phyloP scores from a whole-genome alignment of 2,888 invertebrate genomes.

The Achlya flavicornis region DNA sequence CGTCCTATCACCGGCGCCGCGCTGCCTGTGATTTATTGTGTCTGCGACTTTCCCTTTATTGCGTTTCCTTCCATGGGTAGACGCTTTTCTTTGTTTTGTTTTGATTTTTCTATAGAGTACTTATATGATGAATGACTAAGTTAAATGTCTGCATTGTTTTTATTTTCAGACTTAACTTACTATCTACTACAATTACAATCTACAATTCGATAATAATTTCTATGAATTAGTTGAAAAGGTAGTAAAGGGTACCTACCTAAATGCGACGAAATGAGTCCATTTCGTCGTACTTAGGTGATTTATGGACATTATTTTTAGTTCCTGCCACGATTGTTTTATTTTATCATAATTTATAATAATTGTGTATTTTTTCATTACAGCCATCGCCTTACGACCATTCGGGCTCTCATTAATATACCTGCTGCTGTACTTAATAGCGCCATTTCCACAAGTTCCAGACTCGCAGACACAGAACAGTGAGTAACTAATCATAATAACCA shows the following conservation, averaged over 20 bases:
- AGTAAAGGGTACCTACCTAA: too few relatives aligned
- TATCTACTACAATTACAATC: slow-evolving; percentile 11
- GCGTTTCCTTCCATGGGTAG: slow-evolving; percentile 37
- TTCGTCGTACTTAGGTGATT: too few relatives aligned
- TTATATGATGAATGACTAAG: neutral
- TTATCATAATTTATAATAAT: slow-evolving; percentile 12
- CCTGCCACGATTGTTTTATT: neutral
- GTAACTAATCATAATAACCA: slow-evolving; percentile 18
- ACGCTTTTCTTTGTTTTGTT: slow-evolving; percentile 35
- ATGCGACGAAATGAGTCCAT: too few relatives aligned
- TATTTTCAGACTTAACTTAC: neutral
- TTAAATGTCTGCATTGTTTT: neutral
- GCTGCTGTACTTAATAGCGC: slow-evolving; percentile 89
- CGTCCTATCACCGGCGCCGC: slow-evolving; percentile 25
- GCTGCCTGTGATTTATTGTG: slow-evolving; percentile 57
- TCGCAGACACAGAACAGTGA: slow-evolving; percentile 86
- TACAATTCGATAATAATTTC: slow-evolving; percentile 13
- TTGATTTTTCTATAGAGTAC: slow-evolving; percentile 25
- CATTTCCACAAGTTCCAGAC: slow-evolving; percentile 90
- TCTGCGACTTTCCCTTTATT: slow-evolving; percentile 55
- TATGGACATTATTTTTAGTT: too few relatives aligned
- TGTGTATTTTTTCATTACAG: slow-evolving; percentile 79
- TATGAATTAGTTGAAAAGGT: too few relatives aligned
- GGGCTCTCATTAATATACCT: slow-evolving; percentile 92
- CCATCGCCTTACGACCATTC: slow-evolving; percentile 91